Evolutionary conservation across 53 echinoderm and acorn worm species (phyloP).

Genomic region (Crossaster papposus): DNA sequence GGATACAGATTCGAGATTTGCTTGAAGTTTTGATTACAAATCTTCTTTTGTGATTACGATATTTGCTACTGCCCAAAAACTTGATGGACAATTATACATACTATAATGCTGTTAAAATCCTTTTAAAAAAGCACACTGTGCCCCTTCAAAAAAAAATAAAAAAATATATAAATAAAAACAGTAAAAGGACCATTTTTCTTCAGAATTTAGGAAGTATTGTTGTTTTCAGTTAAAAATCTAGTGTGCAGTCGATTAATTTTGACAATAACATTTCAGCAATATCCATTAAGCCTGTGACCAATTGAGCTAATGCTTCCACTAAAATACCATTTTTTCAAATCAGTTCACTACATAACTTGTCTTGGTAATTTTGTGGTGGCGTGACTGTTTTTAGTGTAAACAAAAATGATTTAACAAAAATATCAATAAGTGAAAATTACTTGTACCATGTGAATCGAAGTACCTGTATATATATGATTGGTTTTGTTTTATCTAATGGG

Average conservation of each 20-base stretch:
- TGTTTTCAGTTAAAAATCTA: background rate
- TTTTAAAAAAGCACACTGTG: too few species aligned
- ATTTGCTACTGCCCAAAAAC: background rate
- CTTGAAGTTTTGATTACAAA: background rate
- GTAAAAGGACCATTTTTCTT: background rate
- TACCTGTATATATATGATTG: too few species aligned
- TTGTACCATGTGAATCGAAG: too few species aligned
- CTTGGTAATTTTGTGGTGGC: background rate
- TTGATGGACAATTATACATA: background rate
- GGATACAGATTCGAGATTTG: background rate
- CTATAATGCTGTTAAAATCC: too few species aligned
- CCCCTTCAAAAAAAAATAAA: background rate
- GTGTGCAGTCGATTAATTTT: background rate
- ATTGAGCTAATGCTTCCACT: slow-evolving; percentile 14
- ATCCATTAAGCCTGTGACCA: background rate
- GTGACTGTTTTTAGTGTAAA: background rate
- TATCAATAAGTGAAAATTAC: too few species aligned
- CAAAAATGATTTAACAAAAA: too few species aligned
- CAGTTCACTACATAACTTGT: background rate
- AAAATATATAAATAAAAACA: background rate
- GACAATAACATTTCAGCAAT: background rate
- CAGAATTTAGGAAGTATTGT: too few species aligned
- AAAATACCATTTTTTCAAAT: background rate
- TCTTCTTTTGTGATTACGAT: background rate
- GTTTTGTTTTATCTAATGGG: too few species aligned